Conservation (phyloP, 2,113 vertebrate species). For the Oreotrochilus melanogaster region DNA sequence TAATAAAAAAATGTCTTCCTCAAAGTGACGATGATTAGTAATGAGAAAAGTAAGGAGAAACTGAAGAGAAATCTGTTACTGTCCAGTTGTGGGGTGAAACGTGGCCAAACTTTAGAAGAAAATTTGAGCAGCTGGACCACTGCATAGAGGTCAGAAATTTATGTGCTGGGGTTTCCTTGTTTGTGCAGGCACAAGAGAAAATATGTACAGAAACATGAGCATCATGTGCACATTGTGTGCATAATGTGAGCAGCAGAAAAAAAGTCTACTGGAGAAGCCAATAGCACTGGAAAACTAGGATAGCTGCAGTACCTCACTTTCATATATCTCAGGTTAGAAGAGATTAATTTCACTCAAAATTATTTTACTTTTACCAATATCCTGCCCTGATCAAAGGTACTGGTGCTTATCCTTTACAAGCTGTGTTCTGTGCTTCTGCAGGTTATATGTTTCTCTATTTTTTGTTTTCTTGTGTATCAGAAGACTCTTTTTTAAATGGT, state of each 20-base stretch:
- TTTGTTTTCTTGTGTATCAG: not conserved
- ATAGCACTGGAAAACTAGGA: not conserved
- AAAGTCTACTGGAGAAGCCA: not conserved
- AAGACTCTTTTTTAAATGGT: not conserved
- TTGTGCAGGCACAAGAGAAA: not conserved
- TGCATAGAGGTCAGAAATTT: not conserved
- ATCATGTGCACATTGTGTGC: accelerated
- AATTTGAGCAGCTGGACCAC: not conserved
- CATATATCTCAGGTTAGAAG: not conserved
- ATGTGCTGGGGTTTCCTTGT: not conserved
- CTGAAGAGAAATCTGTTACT: not conserved
- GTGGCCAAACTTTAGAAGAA: not conserved
- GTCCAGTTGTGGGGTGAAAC: not conserved
- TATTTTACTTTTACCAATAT: not conserved
- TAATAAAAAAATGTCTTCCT: not conserved
- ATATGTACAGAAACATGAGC: not conserved
- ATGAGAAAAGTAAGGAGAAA: not conserved
- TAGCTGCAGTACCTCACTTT: not conserved
- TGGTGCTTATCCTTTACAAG: not conserved
- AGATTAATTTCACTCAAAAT: not conserved
- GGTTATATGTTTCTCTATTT: not conserved
- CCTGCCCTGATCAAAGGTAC: not conserved
- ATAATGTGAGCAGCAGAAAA: not conserved
- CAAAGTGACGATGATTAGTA: not conserved
- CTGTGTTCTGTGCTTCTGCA: not conserved